phyloP scores from a whole-genome alignment of 2,888 invertebrate species.

The Cheilosia scutellata region DNA sequence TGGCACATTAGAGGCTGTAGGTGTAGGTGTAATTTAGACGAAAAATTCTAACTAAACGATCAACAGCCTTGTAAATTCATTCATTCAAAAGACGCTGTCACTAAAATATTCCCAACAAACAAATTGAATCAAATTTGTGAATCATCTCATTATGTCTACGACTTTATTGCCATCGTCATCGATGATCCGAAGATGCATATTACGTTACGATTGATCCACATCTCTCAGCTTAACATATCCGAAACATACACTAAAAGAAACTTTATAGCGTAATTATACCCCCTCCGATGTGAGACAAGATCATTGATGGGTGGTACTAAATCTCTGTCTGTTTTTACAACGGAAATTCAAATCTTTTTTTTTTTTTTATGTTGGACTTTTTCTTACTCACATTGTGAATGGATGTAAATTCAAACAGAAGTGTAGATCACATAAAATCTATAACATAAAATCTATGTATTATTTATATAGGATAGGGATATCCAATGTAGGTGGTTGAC shows the following conservation, averaged over 20 bases:
- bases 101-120: too few species aligned
- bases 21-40: too few species aligned
- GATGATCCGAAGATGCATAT: background rate
- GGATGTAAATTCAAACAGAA: background rate
- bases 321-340: too few species aligned
- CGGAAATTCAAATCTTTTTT: background rate
- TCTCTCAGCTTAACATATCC: background rate
- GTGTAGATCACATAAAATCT: background rate
- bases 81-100: too few species aligned
- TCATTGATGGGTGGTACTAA: background rate
- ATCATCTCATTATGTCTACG: background rate
- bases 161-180: background rate
- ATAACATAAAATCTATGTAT: background rate
- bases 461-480: background rate
- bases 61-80: too few species aligned
- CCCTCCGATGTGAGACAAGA: background rate
- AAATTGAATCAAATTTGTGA: background rate
- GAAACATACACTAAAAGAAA: background rate
- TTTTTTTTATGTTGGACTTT: background rate
- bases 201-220: background rate
- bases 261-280: background rate
- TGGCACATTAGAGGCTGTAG: too few species aligned
- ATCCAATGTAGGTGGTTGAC: background rate
- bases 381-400: background rate
- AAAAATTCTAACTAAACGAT: too few species aligned